Base-by-base conservation (phyloP, 2,888 invertebrate genomes). In the Sinodicranocentrus sp. region DNA sequence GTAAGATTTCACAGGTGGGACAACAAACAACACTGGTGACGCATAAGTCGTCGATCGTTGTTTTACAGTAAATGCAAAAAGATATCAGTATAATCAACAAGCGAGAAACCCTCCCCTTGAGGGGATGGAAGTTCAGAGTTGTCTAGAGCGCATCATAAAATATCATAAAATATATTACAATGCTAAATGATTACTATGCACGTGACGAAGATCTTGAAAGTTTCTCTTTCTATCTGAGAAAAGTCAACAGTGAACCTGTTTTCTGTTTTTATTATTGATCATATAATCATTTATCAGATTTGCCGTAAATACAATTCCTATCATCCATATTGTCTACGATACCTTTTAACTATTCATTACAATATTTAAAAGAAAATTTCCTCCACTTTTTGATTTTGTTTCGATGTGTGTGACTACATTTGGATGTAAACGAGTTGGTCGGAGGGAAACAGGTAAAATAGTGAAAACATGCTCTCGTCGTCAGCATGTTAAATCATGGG, bases 171-270 rank as follows among this genome's bases (percentile, higher is more conserved):
- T 28, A 19, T 19, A 59, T 43, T 25, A 28, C n/a, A 28, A 57
- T 19, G 28, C 26, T 6, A 25, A 15, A 70, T 19, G 15, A 26
- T 52, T 15, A 48, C 52, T n/a, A 54, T 26, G 48, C 48, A 48
- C 48, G 13, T 48, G 15, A 48, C 48, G 19, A 19, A 25, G 48
- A 52, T 44, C 59, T 39, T 68, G 61, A 52, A 48, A 82, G 82
- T 82, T 82, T 82, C 82, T 82, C 82, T 82, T 82, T 82, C 76
- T 76, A 67, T 61, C 76, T 77, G 71, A 71, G 82, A 82, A 82
- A 75, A 82, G 75, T 82, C 75, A 75, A 75, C 75, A 59, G 48
- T 82, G 76, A 82, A 82, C 82, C 82, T 82, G 82, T 82, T 82
- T 76, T 76, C 61, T 63, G 75, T 26, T 82, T 82, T 82, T 33